Evolutionary conservation across 1,140 invertebrate genomes (phyloP), one percentile per base, ranked within the genome.

Genomic region (Drosophila azteca): DNA sequence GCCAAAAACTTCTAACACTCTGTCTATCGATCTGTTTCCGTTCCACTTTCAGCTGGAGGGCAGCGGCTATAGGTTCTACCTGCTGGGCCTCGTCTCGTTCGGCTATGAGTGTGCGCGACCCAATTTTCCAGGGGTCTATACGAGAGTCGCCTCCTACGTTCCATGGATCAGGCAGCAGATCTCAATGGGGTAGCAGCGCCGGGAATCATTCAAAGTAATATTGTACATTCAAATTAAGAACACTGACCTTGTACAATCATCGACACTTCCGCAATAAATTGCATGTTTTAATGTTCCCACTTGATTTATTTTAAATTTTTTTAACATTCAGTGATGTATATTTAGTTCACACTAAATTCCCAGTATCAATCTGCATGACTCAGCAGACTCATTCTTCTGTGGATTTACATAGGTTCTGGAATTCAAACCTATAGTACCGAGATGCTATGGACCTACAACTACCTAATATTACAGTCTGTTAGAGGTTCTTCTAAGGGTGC

Each of bases 101-200:
- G 96, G 96, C 1, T 93, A 94, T 45, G 95, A 95, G 3, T 95
- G 95, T 73, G 95, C 94, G 2, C 85, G 93, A n/a, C 93, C 94
- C 1, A 93, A 94, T 66, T 95, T 93, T 61, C 95, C 95, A 0
- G 95, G 95, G 0, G 93, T 96, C 11, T 96, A 95, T 60, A 95
- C 95, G 0, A 93, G 94, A 76, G 90, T 95, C 0, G 93, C 93
- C 3, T 69, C 90, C 9, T 94, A 91, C 26, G 59, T 91, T 29
- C 71, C 74, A 7, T 91, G 90, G 90, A 90, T 91, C 20, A 83
- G 77, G 22, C 62, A 57, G n/a, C 74, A 73, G 17, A 39, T 90
- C 20, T 44, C 41, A 9, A 22, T 45, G 35, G 52, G 31, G 4
- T 57, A 69, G 60, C 8, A 8, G 61, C 52, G 62, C 35, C 31